Percentiles rank a stretch among this genome's conserved stretches.
These are phyloP conservation scores for Labeo calbasu DNA, from an alignment of 2,797 vertebrate genomes.

Conservation along the genomic window DNA sequence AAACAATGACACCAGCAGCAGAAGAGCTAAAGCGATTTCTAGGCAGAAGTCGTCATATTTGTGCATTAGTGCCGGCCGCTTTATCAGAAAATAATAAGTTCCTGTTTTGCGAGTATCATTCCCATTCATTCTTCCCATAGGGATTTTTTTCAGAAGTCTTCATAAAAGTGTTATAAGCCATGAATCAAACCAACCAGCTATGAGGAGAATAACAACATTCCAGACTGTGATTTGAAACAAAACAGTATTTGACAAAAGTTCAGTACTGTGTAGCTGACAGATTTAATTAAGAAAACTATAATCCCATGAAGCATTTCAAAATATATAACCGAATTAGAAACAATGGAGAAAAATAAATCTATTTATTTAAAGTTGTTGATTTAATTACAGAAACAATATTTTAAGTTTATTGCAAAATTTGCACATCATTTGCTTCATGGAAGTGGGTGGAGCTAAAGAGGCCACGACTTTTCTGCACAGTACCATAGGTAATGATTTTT, in stretches of 20 bases:
- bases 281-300: neutral
- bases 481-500: slow-evolving; percentile 1
- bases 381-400: neutral
- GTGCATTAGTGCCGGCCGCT: neutral
- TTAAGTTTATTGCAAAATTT: neutral
- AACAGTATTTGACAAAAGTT: too few relatives aligned
- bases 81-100: neutral
- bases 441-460: neutral
- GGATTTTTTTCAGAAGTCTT: too few relatives aligned
- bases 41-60: too few relatives aligned
- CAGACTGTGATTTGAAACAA: too few relatives aligned
- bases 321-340: neutral
- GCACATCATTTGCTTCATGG: neutral
- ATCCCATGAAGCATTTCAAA: neutral
- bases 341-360: neutral
- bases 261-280: too few relatives aligned
- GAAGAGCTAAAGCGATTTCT: too few relatives aligned
- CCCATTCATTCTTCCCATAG: too few relatives aligned
- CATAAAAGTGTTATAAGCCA: too few relatives aligned
- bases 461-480: neutral
- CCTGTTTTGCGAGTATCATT: neutral
- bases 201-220: too few relatives aligned
- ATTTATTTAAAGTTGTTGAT: neutral
- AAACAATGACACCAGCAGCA: neutral
- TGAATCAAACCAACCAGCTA: too few relatives aligned